These are phyloP conservation scores for Ataeniobius toweri DNA, from an alignment of 2,797 vertebrate genomes.

Conservation along the genomic window DNA sequence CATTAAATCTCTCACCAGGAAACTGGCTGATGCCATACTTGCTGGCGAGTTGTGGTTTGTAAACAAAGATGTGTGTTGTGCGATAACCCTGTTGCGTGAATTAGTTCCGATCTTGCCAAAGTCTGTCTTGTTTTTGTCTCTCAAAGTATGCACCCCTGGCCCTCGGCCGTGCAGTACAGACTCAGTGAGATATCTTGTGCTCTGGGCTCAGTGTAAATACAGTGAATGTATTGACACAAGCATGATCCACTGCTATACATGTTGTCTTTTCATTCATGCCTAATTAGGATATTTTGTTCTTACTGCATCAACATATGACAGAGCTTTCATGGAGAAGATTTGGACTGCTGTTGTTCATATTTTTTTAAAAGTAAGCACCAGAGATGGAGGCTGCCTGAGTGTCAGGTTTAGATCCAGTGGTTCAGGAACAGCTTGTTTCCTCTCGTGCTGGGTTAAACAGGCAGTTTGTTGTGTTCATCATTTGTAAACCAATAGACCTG, in stretches of 20 bases:
- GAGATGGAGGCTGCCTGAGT: slow-evolving; percentile 29
- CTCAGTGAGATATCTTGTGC: slow-evolving; percentile 12
- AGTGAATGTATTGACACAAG: slow-evolving; percentile 22
- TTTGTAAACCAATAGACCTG: slow-evolving; percentile 47
- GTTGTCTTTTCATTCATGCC: slow-evolving; percentile 13
- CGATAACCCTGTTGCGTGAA: slow-evolving; percentile 26
- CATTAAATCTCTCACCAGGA: slow-evolving; percentile 8
- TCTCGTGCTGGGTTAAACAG: slow-evolving; percentile 53
- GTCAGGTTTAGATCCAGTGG: slow-evolving; percentile 43
- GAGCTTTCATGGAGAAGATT: slow-evolving; percentile 29
- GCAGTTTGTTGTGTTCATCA: slow-evolving; percentile 59
- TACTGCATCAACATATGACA: background rate
- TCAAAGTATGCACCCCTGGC: slow-evolving; percentile 9
- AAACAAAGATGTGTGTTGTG: slow-evolving; percentile 44
- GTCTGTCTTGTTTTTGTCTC: slow-evolving; percentile 31
- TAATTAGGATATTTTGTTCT: background rate
- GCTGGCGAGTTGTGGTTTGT: background rate
- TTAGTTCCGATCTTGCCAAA: slow-evolving; percentile 40
- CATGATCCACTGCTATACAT: slow-evolving; percentile 8
- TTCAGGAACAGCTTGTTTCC: slow-evolving; percentile 45
- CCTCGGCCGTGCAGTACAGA: slow-evolving; percentile 37
- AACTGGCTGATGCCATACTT: slow-evolving; percentile 7
- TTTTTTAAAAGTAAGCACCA: slow-evolving; percentile 27
- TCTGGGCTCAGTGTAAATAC: slow-evolving; percentile 31
- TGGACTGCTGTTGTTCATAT: slow-evolving; percentile 12